Conservation (phyloP, 2,113 vertebrate species). For the Hippocampus abdominalis region DNA sequence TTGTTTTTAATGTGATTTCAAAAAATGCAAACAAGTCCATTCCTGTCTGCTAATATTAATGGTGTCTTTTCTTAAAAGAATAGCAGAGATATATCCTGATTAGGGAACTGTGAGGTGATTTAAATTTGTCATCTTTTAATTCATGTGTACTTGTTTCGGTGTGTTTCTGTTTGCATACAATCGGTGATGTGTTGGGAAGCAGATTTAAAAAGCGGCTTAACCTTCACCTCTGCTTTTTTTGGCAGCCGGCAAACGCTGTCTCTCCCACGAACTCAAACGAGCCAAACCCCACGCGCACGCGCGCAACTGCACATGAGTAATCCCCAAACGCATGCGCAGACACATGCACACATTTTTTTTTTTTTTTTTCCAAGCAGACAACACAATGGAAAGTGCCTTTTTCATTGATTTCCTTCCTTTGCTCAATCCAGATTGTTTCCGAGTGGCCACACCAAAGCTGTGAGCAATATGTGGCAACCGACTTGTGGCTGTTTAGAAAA, state of each 20-base stretch:
- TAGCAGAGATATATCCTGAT: not conserved
- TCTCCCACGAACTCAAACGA: conserved; percentile 5
- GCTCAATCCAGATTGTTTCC: conserved; percentile 53
- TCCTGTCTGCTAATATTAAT: no score
- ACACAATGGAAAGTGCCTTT: conserved; percentile 49
- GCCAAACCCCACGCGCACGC: not conserved
- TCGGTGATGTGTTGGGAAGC: conserved; percentile 16
- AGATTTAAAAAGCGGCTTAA: conserved; percentile 45
- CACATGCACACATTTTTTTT: conserved; percentile 10
- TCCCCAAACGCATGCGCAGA: conserved; percentile 18
- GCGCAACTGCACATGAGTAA: conserved; percentile 5
- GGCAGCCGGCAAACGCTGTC: conserved; percentile 18
- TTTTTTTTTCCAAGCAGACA: not conserved
- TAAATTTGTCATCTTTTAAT: not conserved
- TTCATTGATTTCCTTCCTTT: conserved; percentile 59
- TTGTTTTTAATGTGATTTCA: no score
- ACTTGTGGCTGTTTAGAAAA: not conserved
- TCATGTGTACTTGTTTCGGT: not conserved
- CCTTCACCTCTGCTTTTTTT: conserved; percentile 44
- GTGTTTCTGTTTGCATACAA: conserved; percentile 15
- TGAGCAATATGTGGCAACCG: conserved; percentile 13
- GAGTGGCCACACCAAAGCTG: conserved; percentile 39
- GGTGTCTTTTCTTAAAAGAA: not conserved
- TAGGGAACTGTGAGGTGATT: not conserved
- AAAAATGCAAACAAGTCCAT: no score